Conservation (phyloP, 2,888 invertebrate genomes). For the Clepsis dumicolana region DNA sequence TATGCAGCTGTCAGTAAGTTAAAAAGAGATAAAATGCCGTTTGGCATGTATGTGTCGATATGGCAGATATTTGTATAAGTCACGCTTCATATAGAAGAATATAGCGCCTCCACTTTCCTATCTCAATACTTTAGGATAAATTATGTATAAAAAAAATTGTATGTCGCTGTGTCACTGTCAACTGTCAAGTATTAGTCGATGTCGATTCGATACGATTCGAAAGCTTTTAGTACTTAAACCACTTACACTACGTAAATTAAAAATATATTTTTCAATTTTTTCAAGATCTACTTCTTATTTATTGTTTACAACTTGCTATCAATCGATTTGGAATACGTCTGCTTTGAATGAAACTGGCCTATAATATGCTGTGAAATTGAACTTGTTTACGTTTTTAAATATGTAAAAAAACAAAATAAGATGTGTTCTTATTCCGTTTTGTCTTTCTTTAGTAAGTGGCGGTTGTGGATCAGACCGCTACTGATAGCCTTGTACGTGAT, state of each 20-base stretch:
- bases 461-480: slow-evolving; percentile 95
- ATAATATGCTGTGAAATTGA: slow-evolving; percentile 32
- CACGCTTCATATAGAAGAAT: too few relatives aligned
- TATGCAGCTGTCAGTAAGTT: too few relatives aligned
- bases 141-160: too few relatives aligned
- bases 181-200: neutral
- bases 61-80: too few relatives aligned
- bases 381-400: slow-evolving; percentile 34
- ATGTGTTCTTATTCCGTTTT: slow-evolving; percentile 75
- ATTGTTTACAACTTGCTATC: neutral
- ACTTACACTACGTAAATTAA: slow-evolving; percentile 21
- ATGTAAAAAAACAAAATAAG: slow-evolving; percentile 48
- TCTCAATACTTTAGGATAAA: too few relatives aligned
- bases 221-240: too few relatives aligned
- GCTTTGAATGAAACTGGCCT: slow-evolving; percentile 2
- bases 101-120: too few relatives aligned
- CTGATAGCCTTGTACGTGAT: slow-evolving; percentile 92
- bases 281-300: too few relatives aligned
- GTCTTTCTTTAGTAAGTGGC: slow-evolving; percentile 88
- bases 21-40: too few relatives aligned
- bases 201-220: too few relatives aligned
- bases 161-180: too few relatives aligned
- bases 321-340: slow-evolving; percentile 6
- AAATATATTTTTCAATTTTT: slow-evolving; percentile 11
- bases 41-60: too few relatives aligned